Base-by-base conservation (phyloP, 2,888 invertebrate genomes). In the Pollenia amentaria region DNA sequence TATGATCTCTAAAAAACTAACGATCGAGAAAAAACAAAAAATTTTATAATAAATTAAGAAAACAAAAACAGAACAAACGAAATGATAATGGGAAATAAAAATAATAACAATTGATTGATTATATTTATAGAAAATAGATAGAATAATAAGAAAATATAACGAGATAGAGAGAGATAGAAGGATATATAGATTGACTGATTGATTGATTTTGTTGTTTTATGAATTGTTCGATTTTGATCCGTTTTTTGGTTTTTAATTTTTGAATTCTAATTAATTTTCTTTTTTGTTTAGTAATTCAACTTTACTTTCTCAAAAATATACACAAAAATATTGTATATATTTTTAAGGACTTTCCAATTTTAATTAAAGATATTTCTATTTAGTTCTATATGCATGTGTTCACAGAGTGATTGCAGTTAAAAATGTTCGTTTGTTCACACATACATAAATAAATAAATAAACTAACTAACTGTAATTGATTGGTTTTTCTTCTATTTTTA, bases 211-310 rank as follows among this genome's bases (percentile, higher is more conserved):
- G 73, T 85, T 78, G 84, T 87, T 87, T 84, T 46, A 84, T 87
- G 87, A 87, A 80, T 80, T 84, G 87, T 84, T 87, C 80, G 84
- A 84, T 84, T 80, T 80, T 75, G 80, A 73, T 76, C 75, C 78
- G 80, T 78, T 78, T 77, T 64, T 44, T 75, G 4, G 40, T 29
- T 67, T 67, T 53, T 46, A 40, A 51, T 42, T 40, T 53, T 72
- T 18, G 42, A 1, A 65, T 57, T 62, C 16, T 64, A n/a, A 38
- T 73, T 73, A 0, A 18, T 21, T 11, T 64, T 44, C 38, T 62
- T 29, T 29, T 29, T 29, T 29, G 29, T 29, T 44, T 55, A 48
- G 40, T 18, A 44, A 64, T 12, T 53, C 11, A 16, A 21, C 48
- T 69, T 3, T 6, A 48, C 51, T 16, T n/a, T 42, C 21, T 40